Evolutionary conservation across 2,888 invertebrate genomes (phyloP).

Genomic region (Nebria brevicollis): DNA sequence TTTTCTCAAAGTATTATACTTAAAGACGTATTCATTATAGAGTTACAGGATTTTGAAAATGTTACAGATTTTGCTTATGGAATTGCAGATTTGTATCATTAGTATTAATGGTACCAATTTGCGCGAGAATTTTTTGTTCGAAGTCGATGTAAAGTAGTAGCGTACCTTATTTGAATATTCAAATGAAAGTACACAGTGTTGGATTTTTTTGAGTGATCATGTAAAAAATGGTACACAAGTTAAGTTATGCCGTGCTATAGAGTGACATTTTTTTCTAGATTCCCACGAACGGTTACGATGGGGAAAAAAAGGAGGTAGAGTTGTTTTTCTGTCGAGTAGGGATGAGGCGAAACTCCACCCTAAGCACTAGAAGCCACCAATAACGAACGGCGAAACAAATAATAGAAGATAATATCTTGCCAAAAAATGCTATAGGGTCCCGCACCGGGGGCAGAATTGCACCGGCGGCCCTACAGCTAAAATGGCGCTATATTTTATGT

Average conservation of each 20-base stretch:
- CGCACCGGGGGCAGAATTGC: neutral
- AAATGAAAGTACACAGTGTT: slow-evolving; percentile 3
- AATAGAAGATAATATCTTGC: slow-evolving; percentile 6
- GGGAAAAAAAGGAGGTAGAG: neutral
- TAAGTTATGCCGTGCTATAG: neutral
- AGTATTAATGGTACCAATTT: neutral
- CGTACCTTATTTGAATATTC: slow-evolving; percentile 1
- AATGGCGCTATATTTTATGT: slow-evolving; percentile 4
- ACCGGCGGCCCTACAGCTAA: neutral
- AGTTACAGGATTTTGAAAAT: no score
- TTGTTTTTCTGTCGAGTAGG: slow-evolving; percentile 19
- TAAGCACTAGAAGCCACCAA: neutral
- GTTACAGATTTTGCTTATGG: no score
- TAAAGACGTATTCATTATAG: no score
- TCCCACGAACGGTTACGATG: slow-evolving; percentile 25
- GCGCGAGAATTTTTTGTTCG: slow-evolving; percentile 2
- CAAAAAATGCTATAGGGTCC: slow-evolving; percentile 2
- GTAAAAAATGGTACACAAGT: neutral
- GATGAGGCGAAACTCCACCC: slow-evolving; percentile 36
- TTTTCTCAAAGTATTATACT: no score
- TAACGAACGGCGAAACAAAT: neutral
- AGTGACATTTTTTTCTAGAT: slow-evolving; percentile 31
- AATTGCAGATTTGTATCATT: no score
- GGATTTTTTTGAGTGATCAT: slow-evolving; percentile 7
- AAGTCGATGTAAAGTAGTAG: no score